Evolutionary conservation across 2,113 vertebrate genomes (phyloP).

Genomic region (Paradisaea rubra): DNA sequence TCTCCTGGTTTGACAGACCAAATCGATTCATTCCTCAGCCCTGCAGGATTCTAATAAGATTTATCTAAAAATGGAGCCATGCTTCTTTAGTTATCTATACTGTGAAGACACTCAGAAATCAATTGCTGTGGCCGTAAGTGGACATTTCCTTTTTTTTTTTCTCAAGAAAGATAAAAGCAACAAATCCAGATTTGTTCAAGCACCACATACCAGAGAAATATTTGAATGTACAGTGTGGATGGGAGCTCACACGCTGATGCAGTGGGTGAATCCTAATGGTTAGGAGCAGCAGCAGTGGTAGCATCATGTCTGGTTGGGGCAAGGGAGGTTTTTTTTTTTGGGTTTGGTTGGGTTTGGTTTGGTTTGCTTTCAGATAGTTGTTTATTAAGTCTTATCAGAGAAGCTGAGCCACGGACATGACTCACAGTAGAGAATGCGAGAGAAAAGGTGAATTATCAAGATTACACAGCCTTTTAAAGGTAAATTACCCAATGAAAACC

Average conservation of each 20-base stretch:
- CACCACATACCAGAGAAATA: neutral
- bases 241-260: neutral
- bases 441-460: no score
- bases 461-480: no score
- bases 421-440: no score
- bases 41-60: slow-evolving; percentile 23
- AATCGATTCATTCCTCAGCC: neutral
- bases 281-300: no score
- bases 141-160: neutral
- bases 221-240: neutral
- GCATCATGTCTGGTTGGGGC: no score
- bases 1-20: slow-evolving; percentile 21
- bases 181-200: neutral
- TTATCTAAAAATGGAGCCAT: neutral
- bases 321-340: no score
- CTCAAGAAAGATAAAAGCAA: neutral
- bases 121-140: neutral
- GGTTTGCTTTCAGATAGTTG: no score
- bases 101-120: neutral
- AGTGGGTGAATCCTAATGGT: neutral
- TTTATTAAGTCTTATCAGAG: no score
- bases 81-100: neutral
- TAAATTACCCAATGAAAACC: no score
- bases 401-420: no score
- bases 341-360: no score